These are phyloP conservation scores for Psilopsiagon aurifrons DNA, from an alignment of 2,113 vertebrate species.

Conservation along the genomic window DNA sequence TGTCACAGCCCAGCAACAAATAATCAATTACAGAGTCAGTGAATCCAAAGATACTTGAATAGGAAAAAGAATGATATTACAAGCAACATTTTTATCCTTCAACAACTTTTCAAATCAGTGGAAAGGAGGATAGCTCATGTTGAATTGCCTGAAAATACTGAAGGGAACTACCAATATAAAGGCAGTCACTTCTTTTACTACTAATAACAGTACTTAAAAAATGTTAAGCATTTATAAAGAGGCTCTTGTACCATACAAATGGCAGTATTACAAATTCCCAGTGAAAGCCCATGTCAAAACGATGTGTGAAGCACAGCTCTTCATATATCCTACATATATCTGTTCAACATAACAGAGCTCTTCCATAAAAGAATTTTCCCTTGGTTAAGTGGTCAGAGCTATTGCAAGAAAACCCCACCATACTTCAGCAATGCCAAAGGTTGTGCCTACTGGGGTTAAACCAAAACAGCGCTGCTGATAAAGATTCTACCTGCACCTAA, in stretches of 20 bases:
- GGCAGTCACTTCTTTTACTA: neutral
- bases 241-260: neutral
- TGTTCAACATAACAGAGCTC: neutral
- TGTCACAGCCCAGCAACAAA: neutral
- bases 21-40: neutral
- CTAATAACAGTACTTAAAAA: neutral
- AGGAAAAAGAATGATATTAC: neutral
- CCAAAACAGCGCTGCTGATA: neutral
- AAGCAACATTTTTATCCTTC: neutral
- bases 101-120: neutral
- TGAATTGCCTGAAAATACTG: neutral
- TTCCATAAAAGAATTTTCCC: neutral
- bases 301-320: neutral
- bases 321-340: neutral
- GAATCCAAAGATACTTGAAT: neutral
- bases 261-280: neutral
- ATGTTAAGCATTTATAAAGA: neutral
- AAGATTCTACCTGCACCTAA: neutral
- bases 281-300: neutral
- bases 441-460: neutral
- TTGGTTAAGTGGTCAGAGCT: neutral
- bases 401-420: neutral
- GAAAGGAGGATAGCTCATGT: neutral
- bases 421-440: neutral
- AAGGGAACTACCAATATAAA: neutral